phyloP scores from a whole-genome alignment of 2,888 invertebrate species.

The Morpho helenor region DNA sequence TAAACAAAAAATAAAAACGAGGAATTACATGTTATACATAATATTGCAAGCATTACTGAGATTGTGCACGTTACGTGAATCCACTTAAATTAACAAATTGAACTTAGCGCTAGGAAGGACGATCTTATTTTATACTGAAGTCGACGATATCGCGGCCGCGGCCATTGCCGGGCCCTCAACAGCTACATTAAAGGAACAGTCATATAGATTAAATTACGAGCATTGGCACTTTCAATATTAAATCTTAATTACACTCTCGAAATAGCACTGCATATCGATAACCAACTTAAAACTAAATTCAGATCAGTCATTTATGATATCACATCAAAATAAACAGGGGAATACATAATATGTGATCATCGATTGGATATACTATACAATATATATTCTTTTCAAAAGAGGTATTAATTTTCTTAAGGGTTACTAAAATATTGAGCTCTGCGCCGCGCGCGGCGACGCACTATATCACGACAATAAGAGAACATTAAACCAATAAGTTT shows the following conservation, averaged over 20 bases:
- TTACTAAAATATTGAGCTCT: slow-evolving; percentile 80
- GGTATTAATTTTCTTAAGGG: slow-evolving; percentile 79
- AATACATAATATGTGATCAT: slow-evolving; percentile 75
- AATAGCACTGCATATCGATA: slow-evolving; percentile 79
- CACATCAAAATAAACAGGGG: slow-evolving; percentile 81
- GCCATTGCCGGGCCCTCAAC: slow-evolving; percentile 35
- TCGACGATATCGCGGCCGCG: slow-evolving; percentile 36
- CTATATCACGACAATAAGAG: slow-evolving; percentile 77
- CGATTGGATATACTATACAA: slow-evolving; percentile 72
- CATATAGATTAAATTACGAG: slow-evolving; percentile 77
- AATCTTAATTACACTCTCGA: slow-evolving; percentile 77
- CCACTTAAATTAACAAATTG: slow-evolving; percentile 50
- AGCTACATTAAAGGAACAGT: slow-evolving; percentile 72
- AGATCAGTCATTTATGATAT: slow-evolving; percentile 82
- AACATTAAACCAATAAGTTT: slow-evolving; percentile 77
- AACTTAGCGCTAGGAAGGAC: slow-evolving; percentile 55
- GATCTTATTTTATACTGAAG: slow-evolving; percentile 60
- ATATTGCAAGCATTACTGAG: slow-evolving; percentile 80
- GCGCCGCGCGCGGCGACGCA: slow-evolving; percentile 71
- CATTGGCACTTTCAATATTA: slow-evolving; percentile 81
- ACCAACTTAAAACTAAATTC: slow-evolving; percentile 81
- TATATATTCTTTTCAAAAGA: slow-evolving; percentile 76
- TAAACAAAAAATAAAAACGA: slow-evolving; percentile 50
- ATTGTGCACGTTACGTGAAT: slow-evolving; percentile 75
- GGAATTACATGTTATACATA: slow-evolving; percentile 68